Conservation (phyloP, 1,140 invertebrate species). For the Drosophila murphyi region DNA sequence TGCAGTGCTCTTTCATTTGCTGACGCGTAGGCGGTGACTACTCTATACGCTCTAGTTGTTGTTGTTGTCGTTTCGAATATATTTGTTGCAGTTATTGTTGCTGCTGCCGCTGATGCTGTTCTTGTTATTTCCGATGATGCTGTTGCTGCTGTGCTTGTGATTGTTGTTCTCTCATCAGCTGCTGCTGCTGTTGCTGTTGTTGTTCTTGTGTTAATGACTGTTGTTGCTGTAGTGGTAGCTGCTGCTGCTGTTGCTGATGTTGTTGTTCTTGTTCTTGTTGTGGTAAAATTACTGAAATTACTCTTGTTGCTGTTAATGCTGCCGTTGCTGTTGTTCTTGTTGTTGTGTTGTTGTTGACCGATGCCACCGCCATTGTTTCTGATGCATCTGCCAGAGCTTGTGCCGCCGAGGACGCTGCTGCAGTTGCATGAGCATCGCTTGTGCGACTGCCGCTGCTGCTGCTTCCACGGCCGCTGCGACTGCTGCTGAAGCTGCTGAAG, state of each 20-base stretch:
- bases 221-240: conserved; percentile 13
- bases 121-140: background rate
- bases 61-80: conserved; percentile 2
- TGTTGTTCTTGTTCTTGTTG: conserved; percentile 7
- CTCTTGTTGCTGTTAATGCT: conserved; percentile 22
- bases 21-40: background rate
- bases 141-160: conserved; percentile 4
- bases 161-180: background rate
- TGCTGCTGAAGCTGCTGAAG: conserved; percentile 7
- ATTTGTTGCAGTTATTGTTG: background rate
- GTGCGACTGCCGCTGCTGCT: conserved; percentile 6
- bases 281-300: conserved; percentile 3
- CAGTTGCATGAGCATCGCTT: conserved; percentile 15
- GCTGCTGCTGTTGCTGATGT: conserved; percentile 9
- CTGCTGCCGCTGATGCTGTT: background rate
- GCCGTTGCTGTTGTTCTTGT: conserved; percentile 3
- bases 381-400: conserved; percentile 13
- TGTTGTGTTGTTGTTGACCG: conserved; percentile 15
- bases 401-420: conserved; percentile 10
- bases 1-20: background rate
- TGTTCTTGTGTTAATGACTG: conserved; percentile 13
- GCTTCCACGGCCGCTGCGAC: conserved; percentile 6
- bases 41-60: background rate
- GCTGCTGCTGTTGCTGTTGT: conserved; percentile 4
- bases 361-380: conserved; percentile 18